Evolutionary conservation across 2,888 invertebrate genomes (phyloP).

Genomic region (Polymixis lichenea): DNA sequence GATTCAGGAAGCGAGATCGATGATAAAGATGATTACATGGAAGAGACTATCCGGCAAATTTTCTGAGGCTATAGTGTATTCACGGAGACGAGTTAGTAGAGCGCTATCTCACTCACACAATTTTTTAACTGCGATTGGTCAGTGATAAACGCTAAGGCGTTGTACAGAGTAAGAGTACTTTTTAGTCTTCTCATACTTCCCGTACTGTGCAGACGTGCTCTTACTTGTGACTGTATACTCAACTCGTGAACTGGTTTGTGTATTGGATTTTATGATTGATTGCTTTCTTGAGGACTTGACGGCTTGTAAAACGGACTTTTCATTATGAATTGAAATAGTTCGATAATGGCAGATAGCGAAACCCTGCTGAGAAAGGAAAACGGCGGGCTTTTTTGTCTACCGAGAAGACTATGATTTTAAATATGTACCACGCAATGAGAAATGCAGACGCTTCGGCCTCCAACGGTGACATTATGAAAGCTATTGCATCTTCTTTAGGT

Average conservation of each 20-base stretch:
- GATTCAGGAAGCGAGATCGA: no score
- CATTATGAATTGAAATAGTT: background rate
- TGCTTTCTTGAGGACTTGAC: background rate
- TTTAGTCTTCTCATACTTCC: no score
- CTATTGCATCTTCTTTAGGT: conserved; percentile 1
- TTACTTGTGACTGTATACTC: background rate
- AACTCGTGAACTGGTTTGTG: background rate
- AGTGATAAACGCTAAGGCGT: no score
- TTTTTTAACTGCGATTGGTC: no score
- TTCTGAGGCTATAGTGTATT: no score
- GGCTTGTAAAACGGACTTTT: conserved; percentile 1
- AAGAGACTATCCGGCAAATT: no score
- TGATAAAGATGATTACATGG: no score
- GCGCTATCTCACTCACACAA: no score
- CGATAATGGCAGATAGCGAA: background rate
- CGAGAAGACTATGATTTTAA: background rate
- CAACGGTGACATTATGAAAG: background rate
- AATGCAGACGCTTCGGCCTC: background rate
- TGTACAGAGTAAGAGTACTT: no score
- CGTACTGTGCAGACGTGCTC: no score
- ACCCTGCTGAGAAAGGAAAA: background rate
- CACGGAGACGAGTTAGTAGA: no score
- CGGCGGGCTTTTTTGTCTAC: background rate
- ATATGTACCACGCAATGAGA: background rate
- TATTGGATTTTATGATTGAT: conserved; percentile 1